Percentiles rank a stretch among this genome's conserved stretches.
phyloP scores from a whole-genome alignment of 2,113 vertebrate species.

The Ophthalmolycus amberensis region DNA sequence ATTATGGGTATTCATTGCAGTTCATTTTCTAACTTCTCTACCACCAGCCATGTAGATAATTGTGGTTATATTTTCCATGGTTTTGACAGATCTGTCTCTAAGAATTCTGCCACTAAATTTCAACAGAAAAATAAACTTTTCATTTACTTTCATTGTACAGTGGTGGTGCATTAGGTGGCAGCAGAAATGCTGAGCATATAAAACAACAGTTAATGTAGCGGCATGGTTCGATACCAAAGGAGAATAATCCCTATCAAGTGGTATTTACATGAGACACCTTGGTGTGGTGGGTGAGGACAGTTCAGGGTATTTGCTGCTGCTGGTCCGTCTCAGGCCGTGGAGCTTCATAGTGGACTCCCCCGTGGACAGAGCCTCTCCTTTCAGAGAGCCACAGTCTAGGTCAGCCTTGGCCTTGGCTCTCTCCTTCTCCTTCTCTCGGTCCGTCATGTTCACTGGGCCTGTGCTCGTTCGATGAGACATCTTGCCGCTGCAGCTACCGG shows the following conservation, averaged over 20 bases:
- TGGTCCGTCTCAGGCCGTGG: conserved; percentile 85
- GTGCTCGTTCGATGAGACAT: conserved; percentile 73
- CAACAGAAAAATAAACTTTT: not conserved
- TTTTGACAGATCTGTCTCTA: not conserved
- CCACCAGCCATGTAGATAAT: not conserved
- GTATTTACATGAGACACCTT: conserved; percentile 81
- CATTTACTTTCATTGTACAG: not conserved
- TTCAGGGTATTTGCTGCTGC: conserved; percentile 88
- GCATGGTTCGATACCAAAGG: not conserved
- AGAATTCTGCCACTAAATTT: conserved; percentile 2
- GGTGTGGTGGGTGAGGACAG: conserved; percentile 91
- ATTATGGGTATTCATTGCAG: not conserved
- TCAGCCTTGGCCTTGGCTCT: conserved; percentile 97
- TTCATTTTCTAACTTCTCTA: not conserved
- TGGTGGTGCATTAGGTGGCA: not conserved
- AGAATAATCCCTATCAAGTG: not conserved
- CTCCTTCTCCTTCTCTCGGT: conserved; percentile 94
- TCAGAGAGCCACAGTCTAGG: conserved; percentile 82
- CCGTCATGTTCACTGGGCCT: conserved; percentile 94
- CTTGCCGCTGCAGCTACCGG: conserved; percentile 69
- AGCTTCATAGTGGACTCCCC: conserved; percentile 87
- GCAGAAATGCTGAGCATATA: not conserved
- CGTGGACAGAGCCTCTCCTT: conserved; percentile 70
- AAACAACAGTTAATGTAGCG: not conserved
- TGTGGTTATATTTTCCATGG: not conserved